Percentiles rank a stretch among this genome's conserved stretches.
Evolutionary conservation across 2,113 vertebrate genomes (phyloP).

Genomic region (Propithecus coquereli): DNA sequence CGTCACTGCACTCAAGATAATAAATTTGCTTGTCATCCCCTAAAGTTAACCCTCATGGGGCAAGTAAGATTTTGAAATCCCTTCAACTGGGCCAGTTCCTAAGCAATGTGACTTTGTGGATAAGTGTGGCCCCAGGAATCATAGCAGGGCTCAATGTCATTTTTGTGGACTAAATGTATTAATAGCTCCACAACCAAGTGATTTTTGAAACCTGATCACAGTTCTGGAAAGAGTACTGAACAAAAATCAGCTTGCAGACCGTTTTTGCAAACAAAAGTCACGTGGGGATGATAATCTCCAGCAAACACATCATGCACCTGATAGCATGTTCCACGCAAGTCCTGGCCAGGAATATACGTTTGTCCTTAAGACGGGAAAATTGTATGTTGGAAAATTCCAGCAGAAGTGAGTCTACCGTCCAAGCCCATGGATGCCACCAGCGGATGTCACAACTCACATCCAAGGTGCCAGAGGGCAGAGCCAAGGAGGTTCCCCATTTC

Average conservation of each 20-base stretch:
- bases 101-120: neutral
- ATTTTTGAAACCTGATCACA: slow-evolving; percentile 27
- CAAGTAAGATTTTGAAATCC: neutral
- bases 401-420: neutral
- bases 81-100: neutral
- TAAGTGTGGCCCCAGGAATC: neutral
- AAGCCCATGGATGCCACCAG: neutral
- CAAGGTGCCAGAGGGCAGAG: neutral
- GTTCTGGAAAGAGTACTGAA: neutral
- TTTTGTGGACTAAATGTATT: neutral
- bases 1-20: neutral
- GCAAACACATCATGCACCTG: neutral
- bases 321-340: neutral
- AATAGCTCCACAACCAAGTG: neutral
- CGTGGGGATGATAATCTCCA: neutral
- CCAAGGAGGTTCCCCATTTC: neutral
- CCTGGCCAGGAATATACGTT: neutral
- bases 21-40: neutral
- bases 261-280: slow-evolving; percentile 27
- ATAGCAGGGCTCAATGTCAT: neutral
- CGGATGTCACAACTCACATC: neutral
- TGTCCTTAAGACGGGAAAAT: neutral
- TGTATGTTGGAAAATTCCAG: neutral
- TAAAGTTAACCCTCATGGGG: neutral
- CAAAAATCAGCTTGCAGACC: neutral